These are phyloP conservation scores for Drosophila nikananu DNA, from an alignment of 1,140 invertebrate species.

Conservation along the genomic window DNA sequence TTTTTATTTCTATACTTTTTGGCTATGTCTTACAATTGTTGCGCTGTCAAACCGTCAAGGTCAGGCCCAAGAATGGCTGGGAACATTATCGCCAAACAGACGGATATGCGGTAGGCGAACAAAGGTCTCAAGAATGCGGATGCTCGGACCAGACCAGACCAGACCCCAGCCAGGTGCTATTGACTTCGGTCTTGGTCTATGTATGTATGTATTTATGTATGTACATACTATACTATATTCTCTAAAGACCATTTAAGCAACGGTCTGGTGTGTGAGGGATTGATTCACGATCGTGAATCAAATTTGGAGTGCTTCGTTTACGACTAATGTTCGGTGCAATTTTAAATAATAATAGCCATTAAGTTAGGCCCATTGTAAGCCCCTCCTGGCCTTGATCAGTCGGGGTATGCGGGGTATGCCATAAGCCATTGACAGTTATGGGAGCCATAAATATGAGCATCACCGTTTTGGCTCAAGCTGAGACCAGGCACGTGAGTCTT, in stretches of 20 bases:
- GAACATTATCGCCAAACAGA: slow-evolving; percentile 35
- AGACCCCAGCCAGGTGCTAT: slow-evolving; percentile 8
- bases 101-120: slow-evolving; percentile 39
- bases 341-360: slow-evolving; percentile 47
- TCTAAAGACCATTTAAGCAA: slow-evolving; percentile 23
- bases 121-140: slow-evolving; percentile 45
- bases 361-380: slow-evolving; percentile 4
- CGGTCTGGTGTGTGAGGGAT: slow-evolving; percentile 11
- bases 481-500: slow-evolving; percentile 15
- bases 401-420: background rate
- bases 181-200: slow-evolving; percentile 3
- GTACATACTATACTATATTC: background rate
- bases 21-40: slow-evolving; percentile 31
- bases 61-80: slow-evolving; percentile 28
- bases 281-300: slow-evolving; percentile 13
- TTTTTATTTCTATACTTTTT: slow-evolving; percentile 11
- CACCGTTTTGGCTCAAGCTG: background rate
- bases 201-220: too few relatives aligned
- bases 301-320: slow-evolving; percentile 21
- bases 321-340: slow-evolving; percentile 28
- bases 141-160: slow-evolving; percentile 6
- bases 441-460: slow-evolving; percentile 32
- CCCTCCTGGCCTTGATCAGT: slow-evolving; percentile 4
- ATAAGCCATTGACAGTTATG: slow-evolving; percentile 23
- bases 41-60: slow-evolving; percentile 39